Percentiles rank a stretch among this genome's conserved stretches.
phyloP scores from a whole-genome alignment of 2,888 invertebrate species.

The Oscheius onirici region DNA sequence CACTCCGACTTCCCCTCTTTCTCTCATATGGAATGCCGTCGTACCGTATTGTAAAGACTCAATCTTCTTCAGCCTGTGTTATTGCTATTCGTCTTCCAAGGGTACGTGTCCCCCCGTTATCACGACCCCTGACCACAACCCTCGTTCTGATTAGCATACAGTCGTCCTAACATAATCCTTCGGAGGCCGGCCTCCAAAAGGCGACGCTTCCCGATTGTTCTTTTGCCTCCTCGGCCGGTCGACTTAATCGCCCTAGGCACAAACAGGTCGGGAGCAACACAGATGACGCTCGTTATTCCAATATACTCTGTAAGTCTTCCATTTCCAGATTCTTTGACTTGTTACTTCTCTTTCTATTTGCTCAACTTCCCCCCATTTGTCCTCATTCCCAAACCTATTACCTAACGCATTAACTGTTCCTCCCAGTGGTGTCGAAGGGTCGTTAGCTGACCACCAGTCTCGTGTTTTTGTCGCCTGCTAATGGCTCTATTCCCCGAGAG shows the following conservation, averaged over 20 bases:
- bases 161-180: conserved; percentile 28
- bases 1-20: neutral
- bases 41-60: conserved; percentile 26
- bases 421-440: neutral
- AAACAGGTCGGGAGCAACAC: conserved; percentile 5
- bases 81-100: conserved; percentile 14
- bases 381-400: neutral
- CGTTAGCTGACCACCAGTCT: conserved; percentile 9
- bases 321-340: neutral
- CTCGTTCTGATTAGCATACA: conserved; percentile 22
- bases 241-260: conserved; percentile 22
- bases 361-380: neutral
- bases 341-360: neutral
- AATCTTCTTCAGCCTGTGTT: conserved; percentile 25
- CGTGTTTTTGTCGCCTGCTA: conserved; percentile 1
- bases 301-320: conserved; percentile 26
- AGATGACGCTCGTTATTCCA: conserved; percentile 34
- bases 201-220: conserved; percentile 29
- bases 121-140: neutral
- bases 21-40: conserved; percentile 15
- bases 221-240: conserved; percentile 22
- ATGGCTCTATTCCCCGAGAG: conserved; percentile 1
- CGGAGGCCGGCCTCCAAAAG: conserved; percentile 21
- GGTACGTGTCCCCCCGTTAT: conserved; percentile 4
- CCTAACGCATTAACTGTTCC: neutral